Percentiles rank a stretch among this genome's conserved stretches.
Evolutionary conservation across 2,888 invertebrate genomes (phyloP).

Genomic region (Carpatolechia fugitivella): DNA sequence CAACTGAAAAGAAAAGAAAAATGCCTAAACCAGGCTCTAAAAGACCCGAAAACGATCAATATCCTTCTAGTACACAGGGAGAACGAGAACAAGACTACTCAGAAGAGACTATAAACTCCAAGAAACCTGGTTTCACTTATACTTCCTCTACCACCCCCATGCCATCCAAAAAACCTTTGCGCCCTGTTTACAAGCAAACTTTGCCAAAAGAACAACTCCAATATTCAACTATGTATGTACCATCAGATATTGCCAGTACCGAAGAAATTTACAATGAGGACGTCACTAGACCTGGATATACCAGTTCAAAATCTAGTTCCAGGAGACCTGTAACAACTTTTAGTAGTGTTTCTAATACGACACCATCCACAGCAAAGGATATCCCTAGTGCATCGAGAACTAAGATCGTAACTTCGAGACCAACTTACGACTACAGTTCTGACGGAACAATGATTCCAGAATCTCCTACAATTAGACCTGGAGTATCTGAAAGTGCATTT

Average conservation of each 20-base stretch:
- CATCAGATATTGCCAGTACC: constrained; percentile 1
- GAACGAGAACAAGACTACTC: background rate
- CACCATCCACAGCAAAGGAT: background rate
- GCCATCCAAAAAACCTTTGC: constrained; percentile 12
- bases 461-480: background rate
- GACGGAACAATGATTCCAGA: background rate
- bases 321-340: background rate
- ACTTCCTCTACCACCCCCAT: constrained; percentile 29
- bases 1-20: background rate
- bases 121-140: constrained; percentile 10
- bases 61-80: background rate
- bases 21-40: background rate
- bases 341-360: background rate
- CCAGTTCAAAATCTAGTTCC: background rate
- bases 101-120: background rate
- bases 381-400: too few species aligned
- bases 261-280: background rate
- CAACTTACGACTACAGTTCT: background rate
- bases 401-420: background rate
- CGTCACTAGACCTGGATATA: background rate
- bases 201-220: background rate
- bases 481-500: background rate
- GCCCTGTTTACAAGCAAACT: background rate
- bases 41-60: constrained; percentile 8
- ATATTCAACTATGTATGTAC: constrained; percentile 2